Conservation (phyloP, 2,888 invertebrate genomes). For the Ferdinandea cuprea region DNA sequence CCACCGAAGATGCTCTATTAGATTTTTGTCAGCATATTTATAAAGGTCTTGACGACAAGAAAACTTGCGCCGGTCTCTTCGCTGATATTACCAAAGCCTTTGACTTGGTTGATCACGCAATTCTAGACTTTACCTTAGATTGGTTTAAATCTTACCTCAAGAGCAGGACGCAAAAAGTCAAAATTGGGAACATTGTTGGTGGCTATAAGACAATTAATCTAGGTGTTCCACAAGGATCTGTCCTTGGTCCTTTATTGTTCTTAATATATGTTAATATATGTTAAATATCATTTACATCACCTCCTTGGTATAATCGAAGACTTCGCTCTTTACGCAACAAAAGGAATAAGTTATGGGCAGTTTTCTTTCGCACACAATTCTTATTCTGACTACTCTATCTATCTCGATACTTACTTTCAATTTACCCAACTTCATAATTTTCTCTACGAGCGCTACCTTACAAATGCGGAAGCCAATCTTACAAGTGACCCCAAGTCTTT, state of each 20-base stretch:
- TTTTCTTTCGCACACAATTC: too few species aligned
- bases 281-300: too few species aligned
- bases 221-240: slow-evolving; percentile 8
- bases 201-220: not conserved
- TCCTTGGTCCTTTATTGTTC: slow-evolving; percentile 2
- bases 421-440: too few species aligned
- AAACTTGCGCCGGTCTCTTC: slow-evolving; percentile 7
- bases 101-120: slow-evolving; percentile 5
- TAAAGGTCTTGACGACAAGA: slow-evolving; percentile 2
- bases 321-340: too few species aligned
- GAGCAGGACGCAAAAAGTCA: slow-evolving; percentile 5
- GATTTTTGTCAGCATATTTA: slow-evolving; percentile 4
- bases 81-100: slow-evolving; percentile 5
- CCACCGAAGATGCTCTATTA: too few species aligned
- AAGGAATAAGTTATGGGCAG: too few species aligned
- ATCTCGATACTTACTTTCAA: too few species aligned
- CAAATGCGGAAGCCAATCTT: too few species aligned
- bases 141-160: slow-evolving; percentile 6
- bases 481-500: too few species aligned
- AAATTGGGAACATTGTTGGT: not conserved
- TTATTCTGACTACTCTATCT: too few species aligned
- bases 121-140: slow-evolving; percentile 6
- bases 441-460: too few species aligned
- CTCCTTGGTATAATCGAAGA: too few species aligned
- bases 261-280: slow-evolving; percentile 10